Base-by-base conservation (phyloP, 2,888 invertebrate genomes). In the Eucriotettix oculatus region DNA sequence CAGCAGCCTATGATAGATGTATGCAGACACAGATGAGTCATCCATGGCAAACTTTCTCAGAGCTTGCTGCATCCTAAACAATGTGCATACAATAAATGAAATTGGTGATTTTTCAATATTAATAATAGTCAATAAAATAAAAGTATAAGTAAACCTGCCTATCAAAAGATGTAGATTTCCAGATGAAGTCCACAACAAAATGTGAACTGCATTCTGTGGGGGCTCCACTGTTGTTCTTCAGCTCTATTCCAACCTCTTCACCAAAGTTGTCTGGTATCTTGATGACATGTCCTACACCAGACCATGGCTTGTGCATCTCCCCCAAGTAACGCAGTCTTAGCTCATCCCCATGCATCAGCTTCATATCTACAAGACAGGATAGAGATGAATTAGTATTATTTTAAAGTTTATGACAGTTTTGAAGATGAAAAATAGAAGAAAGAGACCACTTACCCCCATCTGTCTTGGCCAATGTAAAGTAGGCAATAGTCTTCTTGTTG, bases 281-380 rank as follows among this genome's bases (percentile, higher is more conserved):
- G 69, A 99, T 96, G 55, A 99, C 97, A 72, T 98, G 97, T 0
- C 99, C 99, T 12, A 96, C 90, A 43, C 95, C 95, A n/a, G 87
- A 87, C 99, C 99, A 99, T 0, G 90, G 83, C 71, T 93, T 94
- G 71, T 93, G 91, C 69, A 91, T 74, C 71, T 96, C 96, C 0
- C 96, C 96, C 1, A 93, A 84, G 69, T 93, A 95, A 69, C 96
- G 86, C 66, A 99, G 77, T 67, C 94, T 80, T 59, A 99, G 74
- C 72, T 99, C 99, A 77, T 99, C 99, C 10, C 99, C 99, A 71
- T 97, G 97, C 97, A 99, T 98, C 59, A 99, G 75, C 71, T 96
- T 94, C 93, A 98, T 96, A 70, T 97, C 98, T 78, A 69, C 41
- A 62, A 60, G 10, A 58, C n/a, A 48, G 11, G 48, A 9, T 14